Evolutionary conservation across 1,140 invertebrate genomes (phyloP).

Genomic region (Ruditapes philippinarum): DNA sequence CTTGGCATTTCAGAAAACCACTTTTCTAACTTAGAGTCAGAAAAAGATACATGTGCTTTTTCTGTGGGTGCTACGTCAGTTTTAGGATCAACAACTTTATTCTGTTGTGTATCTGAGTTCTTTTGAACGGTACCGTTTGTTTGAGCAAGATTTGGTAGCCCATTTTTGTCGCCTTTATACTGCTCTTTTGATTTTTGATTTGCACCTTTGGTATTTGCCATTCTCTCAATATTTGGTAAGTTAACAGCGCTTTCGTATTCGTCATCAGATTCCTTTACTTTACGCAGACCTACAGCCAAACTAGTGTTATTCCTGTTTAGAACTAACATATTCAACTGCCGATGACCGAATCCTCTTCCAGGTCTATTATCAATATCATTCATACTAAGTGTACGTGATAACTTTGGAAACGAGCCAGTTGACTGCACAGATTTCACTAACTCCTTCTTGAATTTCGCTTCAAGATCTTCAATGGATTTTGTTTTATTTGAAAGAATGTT

Average conservation of each 20-base stretch:
- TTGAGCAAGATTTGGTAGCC: neutral
- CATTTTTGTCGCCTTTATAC: neutral
- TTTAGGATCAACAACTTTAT: neutral
- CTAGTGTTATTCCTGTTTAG: conserved; percentile 43
- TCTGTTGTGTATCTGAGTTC: too few relatives aligned
- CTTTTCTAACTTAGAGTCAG: conserved; percentile 54
- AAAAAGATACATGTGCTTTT: conserved; percentile 1
- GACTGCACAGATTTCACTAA: conserved; percentile 27
- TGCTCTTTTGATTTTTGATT: neutral
- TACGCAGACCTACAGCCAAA: neutral
- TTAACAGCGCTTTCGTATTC: conserved; percentile 4
- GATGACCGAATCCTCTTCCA: neutral
- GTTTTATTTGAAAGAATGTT: conserved; percentile 51
- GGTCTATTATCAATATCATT: conserved; percentile 33
- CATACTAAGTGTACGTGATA: conserved; percentile 49
- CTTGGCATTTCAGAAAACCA: conserved; percentile 66
- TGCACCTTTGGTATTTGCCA: neutral
- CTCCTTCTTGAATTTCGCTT: conserved; percentile 53
- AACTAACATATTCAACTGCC: conserved; percentile 26
- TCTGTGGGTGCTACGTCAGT: neutral
- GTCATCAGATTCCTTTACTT: neutral
- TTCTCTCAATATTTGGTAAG: conserved; percentile 5
- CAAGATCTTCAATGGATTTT: conserved; percentile 62
- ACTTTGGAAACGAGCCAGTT: conserved; percentile 53
- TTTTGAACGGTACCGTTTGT: neutral